Evolutionary conservation across 2,888 invertebrate species (phyloP), one percentile per base, ranked within the genome.

Genomic region (Rhamnusium bicolor): DNA sequence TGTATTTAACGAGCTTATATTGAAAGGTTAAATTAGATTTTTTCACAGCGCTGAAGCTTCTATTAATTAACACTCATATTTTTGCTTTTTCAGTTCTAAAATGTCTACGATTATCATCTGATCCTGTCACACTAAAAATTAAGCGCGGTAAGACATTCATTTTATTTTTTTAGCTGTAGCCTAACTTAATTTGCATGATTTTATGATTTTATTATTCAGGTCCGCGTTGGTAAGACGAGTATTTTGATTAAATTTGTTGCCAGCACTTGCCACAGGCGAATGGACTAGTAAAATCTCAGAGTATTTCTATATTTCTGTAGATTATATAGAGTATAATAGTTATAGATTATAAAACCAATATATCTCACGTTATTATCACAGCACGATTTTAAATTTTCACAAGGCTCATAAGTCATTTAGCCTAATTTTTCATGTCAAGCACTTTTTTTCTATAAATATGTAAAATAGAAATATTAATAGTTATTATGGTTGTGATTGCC

Each of bases 31-130:
- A 61, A 60, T 19, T 61, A 29, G 40, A 51, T 66, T 67, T 51
- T 53, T 21, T 19, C 53, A 46, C 54, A 46, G 29, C 32, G 51
- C 51, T n/a, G 21, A 8, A 29, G 53, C 54, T 65, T 69, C 74
- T 56, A 63, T 73, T 66, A 66, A 65, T 73, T 80, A 82, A 81
- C 80, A 76, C 74, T 51, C 74, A 76, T 79, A 80, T 80, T 65
- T 84, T 82, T 83, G 81, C 82, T 86, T 85, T 93, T 94, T 84
- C 92, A 96, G 96, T 96, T 90, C 91, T 96, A 90, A 96, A 96
- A 94, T 96, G 96, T 90, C 93, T 97, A 88, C 94, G 96, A 88
- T 92, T 97, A 87, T 96, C 96, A 82, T 92, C 95, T 90, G 96
- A 96, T 91, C 94, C 95, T 85, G 96, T 97, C 87, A 95, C 95